Percentiles rank a stretch among this genome's conserved stretches.
phyloP scores from a whole-genome alignment of 53 echinoderm and acorn worm genomes.

The Astropecten irregularis region DNA sequence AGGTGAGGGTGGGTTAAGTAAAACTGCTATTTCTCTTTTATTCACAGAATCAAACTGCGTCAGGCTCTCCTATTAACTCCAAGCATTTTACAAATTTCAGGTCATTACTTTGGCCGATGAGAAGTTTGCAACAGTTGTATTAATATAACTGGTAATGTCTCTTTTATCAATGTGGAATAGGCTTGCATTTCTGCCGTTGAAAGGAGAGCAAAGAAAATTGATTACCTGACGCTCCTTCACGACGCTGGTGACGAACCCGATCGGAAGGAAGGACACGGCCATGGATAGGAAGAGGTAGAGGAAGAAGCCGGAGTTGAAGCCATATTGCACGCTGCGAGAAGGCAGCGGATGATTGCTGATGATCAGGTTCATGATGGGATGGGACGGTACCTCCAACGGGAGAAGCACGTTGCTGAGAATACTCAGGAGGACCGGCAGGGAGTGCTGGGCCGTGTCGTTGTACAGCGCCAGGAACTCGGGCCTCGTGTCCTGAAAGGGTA shows the following conservation, averaged over 20 bases:
- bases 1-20: too few relatives aligned
- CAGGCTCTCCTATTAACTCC: too few relatives aligned
- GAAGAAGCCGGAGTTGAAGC: constrained; percentile 34
- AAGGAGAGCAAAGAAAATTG: too few relatives aligned
- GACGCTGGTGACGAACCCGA: constrained; percentile 49
- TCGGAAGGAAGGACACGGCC: constrained; percentile 11
- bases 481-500: background rate
- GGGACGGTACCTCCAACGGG: background rate
- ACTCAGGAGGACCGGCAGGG: constrained; percentile 59
- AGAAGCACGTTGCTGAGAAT: constrained; percentile 32
- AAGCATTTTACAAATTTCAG: too few relatives aligned
- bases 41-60: too few relatives aligned
- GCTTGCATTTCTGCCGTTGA: too few relatives aligned
- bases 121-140: too few relatives aligned
- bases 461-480: constrained; percentile 40
- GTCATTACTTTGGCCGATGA: too few relatives aligned
- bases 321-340: background rate
- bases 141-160: too few relatives aligned
- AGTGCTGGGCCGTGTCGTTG: constrained; percentile 69
- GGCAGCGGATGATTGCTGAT: constrained; percentile 58
- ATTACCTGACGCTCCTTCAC: constrained; percentile 75
- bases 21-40: too few relatives aligned
- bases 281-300: constrained; percentile 57
- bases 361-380: background rate
- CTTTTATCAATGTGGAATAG: too few relatives aligned